Evolutionary conservation across 2,888 invertebrate species (phyloP).

Genomic region (Pecten maximus): DNA sequence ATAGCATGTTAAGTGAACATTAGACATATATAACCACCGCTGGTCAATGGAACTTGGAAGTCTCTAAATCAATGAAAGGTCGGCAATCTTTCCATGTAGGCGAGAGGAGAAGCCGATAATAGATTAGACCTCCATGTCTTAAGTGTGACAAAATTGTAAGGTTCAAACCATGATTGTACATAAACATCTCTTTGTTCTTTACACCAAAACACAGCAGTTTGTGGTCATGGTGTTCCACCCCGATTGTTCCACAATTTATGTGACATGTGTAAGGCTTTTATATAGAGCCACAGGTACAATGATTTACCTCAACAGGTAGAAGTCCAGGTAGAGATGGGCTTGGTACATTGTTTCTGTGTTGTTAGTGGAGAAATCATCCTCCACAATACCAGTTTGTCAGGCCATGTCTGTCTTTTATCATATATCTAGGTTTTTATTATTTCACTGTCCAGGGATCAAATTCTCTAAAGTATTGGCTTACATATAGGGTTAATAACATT

Average conservation of each 20-base stretch:
- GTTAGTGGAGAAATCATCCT: not conserved
- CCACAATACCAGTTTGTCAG: not conserved
- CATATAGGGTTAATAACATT: no score
- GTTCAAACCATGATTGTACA: not conserved
- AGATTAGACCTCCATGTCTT: not conserved
- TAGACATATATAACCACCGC: not conserved
- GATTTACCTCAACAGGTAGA: constrained; percentile 18
- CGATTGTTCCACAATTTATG: not conserved
- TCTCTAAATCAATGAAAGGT: not conserved
- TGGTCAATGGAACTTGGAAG: not conserved
- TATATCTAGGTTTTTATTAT: not conserved
- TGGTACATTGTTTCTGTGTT: not conserved
- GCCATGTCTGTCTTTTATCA: not conserved
- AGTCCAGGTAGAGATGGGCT: not conserved
- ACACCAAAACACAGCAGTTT: not conserved
- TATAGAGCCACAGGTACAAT: not conserved
- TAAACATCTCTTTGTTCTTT: constrained; percentile 8
- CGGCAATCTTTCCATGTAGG: not conserved
- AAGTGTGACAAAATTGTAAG: not conserved
- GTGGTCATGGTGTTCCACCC: not conserved
- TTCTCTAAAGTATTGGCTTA: no score
- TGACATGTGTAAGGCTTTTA: not conserved
- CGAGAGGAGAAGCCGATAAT: not conserved
- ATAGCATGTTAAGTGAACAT: not conserved
- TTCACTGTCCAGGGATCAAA: not conserved